Evolutionary conservation across 2,888 invertebrate genomes (phyloP).

Genomic region (Argyra leucocephala): DNA sequence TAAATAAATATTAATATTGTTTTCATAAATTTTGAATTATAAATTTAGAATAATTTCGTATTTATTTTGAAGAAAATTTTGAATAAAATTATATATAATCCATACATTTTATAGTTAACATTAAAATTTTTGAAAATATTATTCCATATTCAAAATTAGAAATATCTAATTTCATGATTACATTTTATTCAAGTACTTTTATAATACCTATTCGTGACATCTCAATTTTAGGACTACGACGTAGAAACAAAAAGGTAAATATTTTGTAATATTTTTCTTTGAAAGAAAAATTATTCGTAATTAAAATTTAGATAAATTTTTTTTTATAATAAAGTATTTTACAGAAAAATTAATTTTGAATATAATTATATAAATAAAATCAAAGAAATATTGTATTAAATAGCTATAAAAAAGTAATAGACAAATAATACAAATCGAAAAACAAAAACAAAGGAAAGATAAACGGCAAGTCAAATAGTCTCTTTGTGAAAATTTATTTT

Average conservation of each 20-base stretch:
- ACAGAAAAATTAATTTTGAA: background rate
- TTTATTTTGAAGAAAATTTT: too few species aligned
- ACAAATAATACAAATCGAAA: background rate
- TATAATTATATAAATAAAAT: background rate
- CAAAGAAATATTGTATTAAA: background rate
- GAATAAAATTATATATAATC: too few species aligned
- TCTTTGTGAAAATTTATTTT: background rate
- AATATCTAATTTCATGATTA: too few species aligned
- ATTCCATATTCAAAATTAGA: too few species aligned
- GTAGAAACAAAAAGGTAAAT: constrained; percentile 6
- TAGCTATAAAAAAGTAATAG: background rate
- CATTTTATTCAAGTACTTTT: background rate
- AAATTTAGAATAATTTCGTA: too few species aligned
- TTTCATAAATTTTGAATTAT: too few species aligned
- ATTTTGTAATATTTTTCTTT: constrained; percentile 1
- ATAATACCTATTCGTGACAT: background rate
- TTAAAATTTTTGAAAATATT: too few species aligned
- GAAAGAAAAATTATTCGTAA: background rate
- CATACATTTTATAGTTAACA: too few species aligned
- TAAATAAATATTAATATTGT: too few species aligned
- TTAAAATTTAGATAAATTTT: constrained; percentile 1
- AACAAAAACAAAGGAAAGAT: constrained; percentile 1
- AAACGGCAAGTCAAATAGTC: background rate
- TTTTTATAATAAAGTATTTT: background rate
- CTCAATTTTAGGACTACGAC: background rate